A percentile compares a stretch with the other conserved stretches of the same genome.
phyloP scores from a whole-genome alignment of 1,140 invertebrate genomes.

The Drosophila sp. region DNA sequence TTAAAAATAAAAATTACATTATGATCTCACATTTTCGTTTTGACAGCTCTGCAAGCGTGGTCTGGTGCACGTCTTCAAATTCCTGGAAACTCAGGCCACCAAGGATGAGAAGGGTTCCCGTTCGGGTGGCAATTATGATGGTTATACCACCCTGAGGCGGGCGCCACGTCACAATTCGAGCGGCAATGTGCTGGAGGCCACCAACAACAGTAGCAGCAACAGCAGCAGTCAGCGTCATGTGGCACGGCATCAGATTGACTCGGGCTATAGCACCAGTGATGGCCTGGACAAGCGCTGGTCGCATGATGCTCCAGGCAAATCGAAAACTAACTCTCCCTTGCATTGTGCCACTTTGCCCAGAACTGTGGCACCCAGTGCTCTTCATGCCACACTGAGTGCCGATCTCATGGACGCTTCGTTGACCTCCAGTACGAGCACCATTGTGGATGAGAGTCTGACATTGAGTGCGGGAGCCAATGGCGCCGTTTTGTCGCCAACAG shows the following conservation, averaged over 20 bases:
- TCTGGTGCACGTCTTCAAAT: slow-evolving; percentile 96
- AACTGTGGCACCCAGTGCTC: slow-evolving; percentile 40
- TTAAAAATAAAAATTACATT: neutral
- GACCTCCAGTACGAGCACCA: slow-evolving; percentile 77
- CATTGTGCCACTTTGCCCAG: slow-evolving; percentile 64
- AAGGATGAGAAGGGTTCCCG: slow-evolving; percentile 85
- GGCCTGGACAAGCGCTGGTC: slow-evolving; percentile 93
- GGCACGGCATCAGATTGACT: slow-evolving; percentile 90
- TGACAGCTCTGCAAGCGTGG: slow-evolving; percentile 94
- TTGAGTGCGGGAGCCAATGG: slow-evolving; percentile 53
- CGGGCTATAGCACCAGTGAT: slow-evolving; percentile 93
- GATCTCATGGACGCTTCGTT: slow-evolving; percentile 78
- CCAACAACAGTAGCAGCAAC: slow-evolving; percentile 34
- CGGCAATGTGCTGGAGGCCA: slow-evolving; percentile 84
- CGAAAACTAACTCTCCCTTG: slow-evolving; percentile 68
- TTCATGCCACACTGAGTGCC: slow-evolving; percentile 46
- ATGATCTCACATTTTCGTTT: slow-evolving; percentile 18
- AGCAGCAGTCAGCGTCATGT: slow-evolving; percentile 59
- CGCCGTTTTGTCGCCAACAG: slow-evolving; percentile 34
- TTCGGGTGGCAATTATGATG: slow-evolving; percentile 78
- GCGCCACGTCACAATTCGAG: slow-evolving; percentile 83
- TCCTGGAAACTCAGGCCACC: slow-evolving; percentile 93
- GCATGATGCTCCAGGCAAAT: slow-evolving; percentile 86
- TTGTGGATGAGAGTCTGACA: slow-evolving; percentile 77
- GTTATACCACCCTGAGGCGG: slow-evolving; percentile 75